Evolutionary conservation across 2,113 vertebrate species (phyloP).

Genomic region (Cinclus cinclus): DNA sequence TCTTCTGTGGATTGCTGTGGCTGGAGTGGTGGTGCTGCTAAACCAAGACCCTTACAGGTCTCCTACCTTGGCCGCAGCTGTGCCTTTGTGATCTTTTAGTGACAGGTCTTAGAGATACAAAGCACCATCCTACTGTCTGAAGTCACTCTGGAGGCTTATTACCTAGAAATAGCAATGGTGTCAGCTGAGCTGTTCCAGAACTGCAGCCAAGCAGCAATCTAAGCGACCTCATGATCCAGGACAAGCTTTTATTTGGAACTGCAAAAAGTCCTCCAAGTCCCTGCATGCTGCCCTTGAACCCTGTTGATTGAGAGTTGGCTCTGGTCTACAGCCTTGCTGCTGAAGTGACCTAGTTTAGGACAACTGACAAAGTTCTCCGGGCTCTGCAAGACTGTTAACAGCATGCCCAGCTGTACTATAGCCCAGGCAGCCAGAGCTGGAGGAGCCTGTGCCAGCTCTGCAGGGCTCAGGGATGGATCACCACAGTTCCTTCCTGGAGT

Average conservation of each 20-base stretch:
- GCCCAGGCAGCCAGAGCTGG: neutral
- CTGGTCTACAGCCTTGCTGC: neutral
- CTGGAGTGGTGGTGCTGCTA: neutral
- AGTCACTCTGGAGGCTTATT: neutral
- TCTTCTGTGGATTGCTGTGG: neutral
- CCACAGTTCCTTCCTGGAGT: neutral
- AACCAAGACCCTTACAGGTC: neutral
- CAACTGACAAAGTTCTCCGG: neutral
- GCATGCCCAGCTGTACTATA: neutral
- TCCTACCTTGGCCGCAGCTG: neutral
- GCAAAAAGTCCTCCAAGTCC: neutral
- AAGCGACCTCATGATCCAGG: neutral
- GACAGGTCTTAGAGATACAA: neutral
- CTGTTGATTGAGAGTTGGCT: neutral
- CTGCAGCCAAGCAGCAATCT: neutral
- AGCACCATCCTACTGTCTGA: neutral
- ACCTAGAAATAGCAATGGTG: constrained; percentile 16
- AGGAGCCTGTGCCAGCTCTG: neutral
- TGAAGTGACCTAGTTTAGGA: constrained; percentile 2
- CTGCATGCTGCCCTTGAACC: neutral
- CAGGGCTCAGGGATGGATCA: neutral
- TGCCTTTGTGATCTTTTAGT: neutral
- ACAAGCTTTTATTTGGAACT: neutral
- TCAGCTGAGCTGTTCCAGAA: constrained; percentile 35
- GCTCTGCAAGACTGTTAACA: neutral